Percentiles rank a stretch among this genome's conserved stretches.
Conservation (phyloP, 2,797 vertebrate species). For the Adrianichthys oophorus region DNA sequence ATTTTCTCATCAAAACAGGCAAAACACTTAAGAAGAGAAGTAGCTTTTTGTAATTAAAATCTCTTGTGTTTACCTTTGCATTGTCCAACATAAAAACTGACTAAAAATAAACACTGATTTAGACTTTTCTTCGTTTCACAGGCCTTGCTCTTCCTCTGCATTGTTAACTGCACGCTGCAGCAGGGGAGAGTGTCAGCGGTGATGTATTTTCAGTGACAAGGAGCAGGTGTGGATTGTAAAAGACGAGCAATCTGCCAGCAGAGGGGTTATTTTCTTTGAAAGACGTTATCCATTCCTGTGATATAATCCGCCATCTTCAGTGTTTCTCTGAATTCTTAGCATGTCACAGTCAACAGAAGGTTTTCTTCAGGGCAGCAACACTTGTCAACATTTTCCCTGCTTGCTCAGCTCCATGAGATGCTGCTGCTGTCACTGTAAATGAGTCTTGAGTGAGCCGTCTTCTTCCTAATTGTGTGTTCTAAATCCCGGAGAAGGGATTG, state of each 20-base stretch:
- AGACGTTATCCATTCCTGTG: conserved; percentile 33
- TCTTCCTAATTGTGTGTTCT: not conserved
- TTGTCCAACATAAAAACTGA: fast-evolving
- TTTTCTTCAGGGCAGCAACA: conserved; percentile 33
- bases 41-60: too few species aligned
- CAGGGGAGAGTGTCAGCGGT: conserved; percentile 6
- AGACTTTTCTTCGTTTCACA: not conserved
- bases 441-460: conserved; percentile 4
- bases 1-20: too few species aligned
- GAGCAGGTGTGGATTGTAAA: conserved; percentile 59
- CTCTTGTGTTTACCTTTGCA: too few species aligned
- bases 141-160: not conserved
- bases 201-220: conserved; percentile 33
- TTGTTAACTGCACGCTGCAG: not conserved
- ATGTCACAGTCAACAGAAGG: conserved; percentile 39
- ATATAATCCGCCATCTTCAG: conserved; percentile 39
- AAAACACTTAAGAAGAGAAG: too few species aligned
- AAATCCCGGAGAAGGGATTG: not conserved
- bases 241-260: conserved; percentile 4
- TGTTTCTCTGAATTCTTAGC: conserved; percentile 22
- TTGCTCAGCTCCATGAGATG: conserved; percentile 39
- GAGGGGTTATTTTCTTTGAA: conserved; percentile 25
- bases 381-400: conserved; percentile 33
- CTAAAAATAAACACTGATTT: not conserved
- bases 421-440: conserved; percentile 23